Conservation (phyloP, 2,113 vertebrate genomes). For the Catagonus wagneri region DNA sequence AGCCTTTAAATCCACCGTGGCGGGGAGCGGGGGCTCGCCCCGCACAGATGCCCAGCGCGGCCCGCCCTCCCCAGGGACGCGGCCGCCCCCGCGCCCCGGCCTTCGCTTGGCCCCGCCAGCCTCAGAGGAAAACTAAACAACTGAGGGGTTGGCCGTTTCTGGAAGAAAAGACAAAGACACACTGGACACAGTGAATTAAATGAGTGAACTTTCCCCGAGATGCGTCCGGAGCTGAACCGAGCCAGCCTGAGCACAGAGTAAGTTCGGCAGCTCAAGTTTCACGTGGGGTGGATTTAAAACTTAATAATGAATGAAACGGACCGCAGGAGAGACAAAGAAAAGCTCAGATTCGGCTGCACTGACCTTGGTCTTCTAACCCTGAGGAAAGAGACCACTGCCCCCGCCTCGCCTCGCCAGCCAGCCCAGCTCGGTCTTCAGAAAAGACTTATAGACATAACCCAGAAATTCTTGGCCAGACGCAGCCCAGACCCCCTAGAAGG, state of each 20-base stretch:
- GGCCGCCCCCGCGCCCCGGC: neutral
- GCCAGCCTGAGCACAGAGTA: conserved; percentile 54
- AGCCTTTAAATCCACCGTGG: neutral
- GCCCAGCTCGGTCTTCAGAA: neutral
- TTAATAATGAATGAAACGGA: conserved; percentile 71
- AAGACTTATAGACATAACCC: neutral
- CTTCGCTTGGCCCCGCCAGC: conserved; percentile 15
- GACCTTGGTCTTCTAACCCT: conserved; percentile 72
- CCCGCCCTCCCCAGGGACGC: neutral
- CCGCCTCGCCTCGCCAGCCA: neutral
- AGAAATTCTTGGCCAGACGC: neutral
- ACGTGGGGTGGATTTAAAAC: conserved; percentile 69
- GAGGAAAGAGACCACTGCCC: neutral
- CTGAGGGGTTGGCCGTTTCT: neutral
- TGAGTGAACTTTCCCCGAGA: neutral
- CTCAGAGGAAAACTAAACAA: conserved; percentile 26
- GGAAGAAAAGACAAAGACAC: conserved; percentile 68
- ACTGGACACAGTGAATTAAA: neutral
- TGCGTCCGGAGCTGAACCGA: conserved; percentile 40
- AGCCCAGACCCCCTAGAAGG: neutral
- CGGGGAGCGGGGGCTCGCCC: neutral
- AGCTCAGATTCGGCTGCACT: conserved; percentile 13
- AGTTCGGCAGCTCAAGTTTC: conserved; percentile 62
- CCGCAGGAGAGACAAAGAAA: conserved; percentile 68
- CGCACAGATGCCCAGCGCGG: accelerated